Base-by-base conservation (phyloP, 2,797 vertebrate genomes). In the Geotrypetes seraphini region DNA sequence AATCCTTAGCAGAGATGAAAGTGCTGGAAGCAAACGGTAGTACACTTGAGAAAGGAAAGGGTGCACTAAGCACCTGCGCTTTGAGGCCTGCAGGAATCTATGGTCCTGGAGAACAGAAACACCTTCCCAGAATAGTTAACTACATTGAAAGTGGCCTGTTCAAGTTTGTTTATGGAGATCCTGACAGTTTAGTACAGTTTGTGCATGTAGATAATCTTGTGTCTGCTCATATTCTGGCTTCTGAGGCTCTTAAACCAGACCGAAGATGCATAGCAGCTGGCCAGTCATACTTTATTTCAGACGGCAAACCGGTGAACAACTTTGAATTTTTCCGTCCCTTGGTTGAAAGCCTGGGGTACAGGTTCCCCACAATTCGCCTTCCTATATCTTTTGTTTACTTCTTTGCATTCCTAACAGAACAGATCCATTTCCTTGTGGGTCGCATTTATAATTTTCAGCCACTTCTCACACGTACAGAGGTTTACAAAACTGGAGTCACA, bases 251-350 rank as follows among this genome's bases (percentile, higher is more conserved):
- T 31, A 75, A 68, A 8, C 53, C 68, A 2, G 46, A 56, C 41
- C 81, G 47, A 36, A 62, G 62, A 36, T 69, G 87, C 31, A 4
- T 73, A 12, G 86, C 92, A 3, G 81, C 90, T 1, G 93, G 96
- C 7, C 88, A 97, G 63, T 77, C 91, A 35, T 99, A 98, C 70
- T 99, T 97, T 22, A 88, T 99, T 57, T 97, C 96, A 0, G 92
- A 97, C 1, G 87, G 90, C 24, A 69, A 42, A n/a, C 92, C 93
- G 0, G 66, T 97, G 33, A 96, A 97, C 66, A 98, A 91, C 58
- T 98, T 99, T 31, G 91, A 98, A 33, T 99, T 98, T 63, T 90
- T 98, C 58, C 71, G 84, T 33, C 93, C 95, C 0, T 61, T 99
- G 1, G 88, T 97, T 1, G 92, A 98, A 60, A 92, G 90, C 11